phyloP scores from a whole-genome alignment of 2,113 vertebrate species.

The Nannospalax galili region DNA sequence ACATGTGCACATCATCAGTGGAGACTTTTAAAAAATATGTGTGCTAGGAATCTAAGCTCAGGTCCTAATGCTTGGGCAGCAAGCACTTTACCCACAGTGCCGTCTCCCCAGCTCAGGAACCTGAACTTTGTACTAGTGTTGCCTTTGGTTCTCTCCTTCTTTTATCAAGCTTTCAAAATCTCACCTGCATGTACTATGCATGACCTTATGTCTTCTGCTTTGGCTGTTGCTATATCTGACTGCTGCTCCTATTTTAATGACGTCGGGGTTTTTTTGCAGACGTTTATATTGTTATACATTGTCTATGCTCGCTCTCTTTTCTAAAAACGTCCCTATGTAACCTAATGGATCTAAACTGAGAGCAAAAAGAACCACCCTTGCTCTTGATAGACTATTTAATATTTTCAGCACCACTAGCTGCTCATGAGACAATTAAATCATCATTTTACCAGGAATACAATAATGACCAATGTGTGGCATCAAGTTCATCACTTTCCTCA shows the following conservation, averaged over 20 bases:
- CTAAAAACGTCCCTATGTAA: neutral
- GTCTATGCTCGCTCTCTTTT: neutral
- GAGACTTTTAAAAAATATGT: neutral
- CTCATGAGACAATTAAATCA: neutral
- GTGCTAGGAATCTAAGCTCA: neutral
- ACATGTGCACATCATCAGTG: no score
- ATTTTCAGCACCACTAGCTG: neutral
- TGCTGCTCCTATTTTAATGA: neutral
- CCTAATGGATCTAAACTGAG: neutral
- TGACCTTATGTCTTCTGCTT: constrained; percentile 17
- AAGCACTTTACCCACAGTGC: neutral
- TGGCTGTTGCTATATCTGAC: constrained; percentile 3
- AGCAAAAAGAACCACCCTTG: neutral
- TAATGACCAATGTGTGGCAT: neutral
- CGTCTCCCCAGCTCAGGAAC: neutral
- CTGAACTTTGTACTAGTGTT: no score
- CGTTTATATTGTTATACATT: neutral
- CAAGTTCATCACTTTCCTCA: neutral
- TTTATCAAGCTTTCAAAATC: neutral
- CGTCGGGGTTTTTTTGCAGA: neutral
- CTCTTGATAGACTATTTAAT: neutral
- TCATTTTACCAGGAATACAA: neutral
- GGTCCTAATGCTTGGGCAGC: neutral
- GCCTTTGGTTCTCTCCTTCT: neutral
- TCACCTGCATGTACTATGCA: neutral